These are phyloP conservation scores for Prenolepis imparis DNA, from an alignment of 2,888 invertebrate genomes.

Conservation along the genomic window DNA sequence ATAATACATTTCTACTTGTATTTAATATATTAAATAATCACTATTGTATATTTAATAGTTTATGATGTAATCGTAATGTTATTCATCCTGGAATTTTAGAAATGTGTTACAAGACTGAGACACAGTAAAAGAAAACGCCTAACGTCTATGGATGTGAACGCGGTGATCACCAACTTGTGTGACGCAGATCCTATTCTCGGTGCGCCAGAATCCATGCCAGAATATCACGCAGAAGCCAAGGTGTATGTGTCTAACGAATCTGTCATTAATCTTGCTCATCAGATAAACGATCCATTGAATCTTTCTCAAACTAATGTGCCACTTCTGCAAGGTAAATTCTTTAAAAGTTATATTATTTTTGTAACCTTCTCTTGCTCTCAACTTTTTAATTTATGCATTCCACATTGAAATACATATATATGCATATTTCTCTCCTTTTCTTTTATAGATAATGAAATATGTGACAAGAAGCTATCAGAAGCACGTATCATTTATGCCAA, in stretches of 20 bases:
- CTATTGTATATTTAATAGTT: too few relatives aligned
- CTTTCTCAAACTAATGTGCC: conserved; percentile 81
- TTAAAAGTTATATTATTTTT: conserved; percentile 11
- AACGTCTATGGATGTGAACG: conserved; percentile 82
- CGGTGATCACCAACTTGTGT: conserved; percentile 83
- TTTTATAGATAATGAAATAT: conserved; percentile 82
- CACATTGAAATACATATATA: background rate
- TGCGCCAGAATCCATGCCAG: conserved; percentile 81
- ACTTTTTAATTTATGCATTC: background rate
- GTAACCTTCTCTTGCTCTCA: background rate
- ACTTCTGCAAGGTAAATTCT: conserved; percentile 80
- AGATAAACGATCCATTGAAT: conserved; percentile 80
- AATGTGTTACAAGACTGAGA: conserved; percentile 84
- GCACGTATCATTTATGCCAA: conserved; percentile 84
- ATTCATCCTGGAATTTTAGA: conserved; percentile 73
- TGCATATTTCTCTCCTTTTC: background rate
- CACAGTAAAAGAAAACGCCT: conserved; percentile 83
- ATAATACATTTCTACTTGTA: background rate
- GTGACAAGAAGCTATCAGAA: conserved; percentile 80
- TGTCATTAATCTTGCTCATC: conserved; percentile 79
- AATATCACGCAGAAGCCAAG: conserved; percentile 83
- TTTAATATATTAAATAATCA: too few relatives aligned
- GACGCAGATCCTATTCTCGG: conserved; percentile 84
- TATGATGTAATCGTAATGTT: background rate
- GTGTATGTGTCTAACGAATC: conserved; percentile 83